phyloP scores from a whole-genome alignment of 2,797 vertebrate genomes.

The Phalanger gymnotis region DNA sequence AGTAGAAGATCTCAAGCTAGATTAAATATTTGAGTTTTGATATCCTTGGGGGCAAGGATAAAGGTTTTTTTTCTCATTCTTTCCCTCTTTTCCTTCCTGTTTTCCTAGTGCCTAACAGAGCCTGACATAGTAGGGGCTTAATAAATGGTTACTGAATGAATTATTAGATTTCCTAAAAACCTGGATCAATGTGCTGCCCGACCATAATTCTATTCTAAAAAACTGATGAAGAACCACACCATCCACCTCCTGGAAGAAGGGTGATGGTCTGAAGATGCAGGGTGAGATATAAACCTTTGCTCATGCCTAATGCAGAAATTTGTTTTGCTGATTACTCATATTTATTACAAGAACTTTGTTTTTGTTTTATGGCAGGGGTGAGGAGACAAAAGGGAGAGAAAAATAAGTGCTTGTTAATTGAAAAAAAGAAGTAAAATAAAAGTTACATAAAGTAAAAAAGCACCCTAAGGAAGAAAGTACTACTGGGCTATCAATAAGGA shows the following conservation, averaged over 20 bases:
- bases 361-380: neutral
- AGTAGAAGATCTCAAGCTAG: neutral
- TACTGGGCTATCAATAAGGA: neutral
- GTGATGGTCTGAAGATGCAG: neutral
- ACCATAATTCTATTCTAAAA: neutral
- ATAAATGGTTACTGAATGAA: neutral
- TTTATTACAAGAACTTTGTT: neutral
- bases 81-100: neutral
- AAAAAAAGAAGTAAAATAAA: slow-evolving; percentile 39
- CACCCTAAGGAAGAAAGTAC: slow-evolving; percentile 15
- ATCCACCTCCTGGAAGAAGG: neutral
- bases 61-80: neutral
- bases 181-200: neutral
- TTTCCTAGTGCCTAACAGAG: neutral
- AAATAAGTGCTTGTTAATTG: neutral
- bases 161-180: neutral
- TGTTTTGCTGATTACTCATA: neutral
- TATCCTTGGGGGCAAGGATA: neutral
- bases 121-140: neutral
- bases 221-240: neutral
- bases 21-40: neutral
- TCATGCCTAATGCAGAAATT: neutral
- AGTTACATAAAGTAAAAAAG: slow-evolving; percentile 12
- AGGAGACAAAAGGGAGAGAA: neutral
- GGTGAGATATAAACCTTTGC: neutral